These are phyloP conservation scores for Kryphioiulus occultus DNA, from an alignment of 2,888 invertebrate genomes.

Conservation along the genomic window DNA sequence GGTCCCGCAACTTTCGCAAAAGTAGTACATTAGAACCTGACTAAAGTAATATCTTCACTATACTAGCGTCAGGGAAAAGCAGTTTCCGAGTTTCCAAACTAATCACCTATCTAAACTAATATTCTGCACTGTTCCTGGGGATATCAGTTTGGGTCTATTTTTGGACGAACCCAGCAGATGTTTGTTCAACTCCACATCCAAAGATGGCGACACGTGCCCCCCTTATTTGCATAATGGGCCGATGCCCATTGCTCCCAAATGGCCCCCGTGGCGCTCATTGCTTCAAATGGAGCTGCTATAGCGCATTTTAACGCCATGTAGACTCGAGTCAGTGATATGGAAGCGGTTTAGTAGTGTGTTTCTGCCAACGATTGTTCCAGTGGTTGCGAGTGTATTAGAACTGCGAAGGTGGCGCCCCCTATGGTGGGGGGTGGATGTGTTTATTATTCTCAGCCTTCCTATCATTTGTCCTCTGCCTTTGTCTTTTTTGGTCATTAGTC, in stretches of 20 bases:
- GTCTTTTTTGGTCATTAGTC: conserved; percentile 5
- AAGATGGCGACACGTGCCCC: too few relatives aligned
- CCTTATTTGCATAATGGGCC: not conserved
- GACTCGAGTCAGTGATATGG: not conserved
- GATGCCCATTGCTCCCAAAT: not conserved
- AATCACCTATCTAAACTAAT: too few relatives aligned
- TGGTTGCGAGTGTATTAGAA: not conserved
- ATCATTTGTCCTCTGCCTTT: not conserved
- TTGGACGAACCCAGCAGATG: too few relatives aligned
- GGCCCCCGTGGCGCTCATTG: not conserved
- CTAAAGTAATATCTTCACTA: too few relatives aligned
- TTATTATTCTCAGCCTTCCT: not conserved
- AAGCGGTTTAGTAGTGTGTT: not conserved
- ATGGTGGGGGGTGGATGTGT: not conserved
- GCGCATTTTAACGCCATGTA: too few relatives aligned
- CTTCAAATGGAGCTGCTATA: not conserved
- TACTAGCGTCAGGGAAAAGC: too few relatives aligned
- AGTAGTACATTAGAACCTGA: too few relatives aligned
- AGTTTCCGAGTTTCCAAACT: too few relatives aligned
- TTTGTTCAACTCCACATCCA: too few relatives aligned
- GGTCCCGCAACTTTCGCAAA: too few relatives aligned
- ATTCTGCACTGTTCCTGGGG: too few relatives aligned
- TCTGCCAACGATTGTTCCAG: not conserved
- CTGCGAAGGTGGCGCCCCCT: not conserved
- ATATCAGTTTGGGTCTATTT: too few relatives aligned